Percentiles rank a stretch among this genome's conserved stretches.
phyloP scores from a whole-genome alignment of 2,888 invertebrate genomes.

The Harpalus rubripes region DNA sequence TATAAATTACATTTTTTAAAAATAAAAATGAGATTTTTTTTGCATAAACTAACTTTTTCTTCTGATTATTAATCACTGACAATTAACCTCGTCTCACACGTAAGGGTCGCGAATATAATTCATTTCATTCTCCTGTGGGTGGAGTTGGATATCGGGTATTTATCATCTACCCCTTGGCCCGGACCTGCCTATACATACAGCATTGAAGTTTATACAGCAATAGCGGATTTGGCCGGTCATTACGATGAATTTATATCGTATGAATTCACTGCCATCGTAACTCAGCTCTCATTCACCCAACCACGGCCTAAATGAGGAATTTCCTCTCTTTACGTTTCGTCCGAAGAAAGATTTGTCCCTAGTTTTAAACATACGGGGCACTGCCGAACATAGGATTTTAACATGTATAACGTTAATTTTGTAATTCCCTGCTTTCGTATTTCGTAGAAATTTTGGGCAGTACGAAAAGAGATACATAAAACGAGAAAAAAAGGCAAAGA shows the following conservation, averaged over 20 bases:
- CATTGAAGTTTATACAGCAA: constrained; percentile 58
- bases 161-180: not conserved
- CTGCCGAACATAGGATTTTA: too few relatives aligned
- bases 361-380: too few relatives aligned
- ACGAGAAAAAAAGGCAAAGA: too few relatives aligned
- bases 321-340: not conserved
- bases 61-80: too few relatives aligned
- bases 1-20: too few relatives aligned
- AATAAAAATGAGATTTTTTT: too few relatives aligned
- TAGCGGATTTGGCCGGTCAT: constrained; percentile 51
- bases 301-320: not conserved
- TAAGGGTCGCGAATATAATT: not conserved
- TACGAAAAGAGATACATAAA: too few relatives aligned
- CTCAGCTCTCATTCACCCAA: constrained; percentile 35
- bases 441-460: too few relatives aligned
- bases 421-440: too few relatives aligned
- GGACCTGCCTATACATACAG: constrained; percentile 15
- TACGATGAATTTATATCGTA: constrained; percentile 57
- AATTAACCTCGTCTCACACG: too few relatives aligned
- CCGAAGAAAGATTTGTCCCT: not conserved
- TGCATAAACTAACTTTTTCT: too few relatives aligned
- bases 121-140: not conserved
- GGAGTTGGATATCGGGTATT: constrained; percentile 46
- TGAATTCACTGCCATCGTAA: constrained; percentile 43
- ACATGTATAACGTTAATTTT: too few relatives aligned